A percentile compares a stretch with the other conserved stretches of the same genome.
Conservation (phyloP, 2,888 invertebrate genomes). For the Coleophora flavipennella region DNA sequence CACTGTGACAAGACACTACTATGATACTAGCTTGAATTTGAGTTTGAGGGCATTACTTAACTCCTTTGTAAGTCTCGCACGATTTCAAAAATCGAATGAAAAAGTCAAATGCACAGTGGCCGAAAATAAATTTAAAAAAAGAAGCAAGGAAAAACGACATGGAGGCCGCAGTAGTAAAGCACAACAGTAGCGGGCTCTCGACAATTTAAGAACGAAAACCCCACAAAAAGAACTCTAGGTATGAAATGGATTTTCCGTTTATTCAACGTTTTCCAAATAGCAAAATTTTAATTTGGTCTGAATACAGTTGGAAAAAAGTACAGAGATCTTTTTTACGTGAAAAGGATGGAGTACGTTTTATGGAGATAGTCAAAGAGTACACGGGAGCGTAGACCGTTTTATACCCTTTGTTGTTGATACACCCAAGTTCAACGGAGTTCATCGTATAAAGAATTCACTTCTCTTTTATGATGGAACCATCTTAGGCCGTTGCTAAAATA, state of each 20-base stretch:
- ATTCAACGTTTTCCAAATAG: constrained; percentile 7
- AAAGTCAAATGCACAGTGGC: constrained; percentile 3
- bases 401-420: no score
- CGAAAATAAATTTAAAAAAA: constrained; percentile 14
- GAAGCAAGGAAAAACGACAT: constrained; percentile 3
- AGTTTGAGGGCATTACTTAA: no score
- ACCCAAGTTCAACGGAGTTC: neutral
- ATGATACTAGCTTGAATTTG: no score
- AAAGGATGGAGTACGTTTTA: no score
- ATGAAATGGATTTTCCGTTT: constrained; percentile 9
- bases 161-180: constrained; percentile 13
- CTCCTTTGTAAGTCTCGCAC: no score
- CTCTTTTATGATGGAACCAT: neutral
- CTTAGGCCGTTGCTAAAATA: neutral
- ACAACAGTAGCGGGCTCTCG: constrained; percentile 14
- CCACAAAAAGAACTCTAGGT: constrained; percentile 6
- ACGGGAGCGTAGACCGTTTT: no score
- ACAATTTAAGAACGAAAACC: constrained; percentile 17
- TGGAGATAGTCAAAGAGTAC: no score
- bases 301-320: no score
- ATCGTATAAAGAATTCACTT: neutral
- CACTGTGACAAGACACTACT: no score
- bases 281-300: neutral
- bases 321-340: no score
- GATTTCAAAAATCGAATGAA: no score